Evolutionary conservation across 1,140 invertebrate species (phyloP).

Genomic region (Hylaeus volcanicus): DNA sequence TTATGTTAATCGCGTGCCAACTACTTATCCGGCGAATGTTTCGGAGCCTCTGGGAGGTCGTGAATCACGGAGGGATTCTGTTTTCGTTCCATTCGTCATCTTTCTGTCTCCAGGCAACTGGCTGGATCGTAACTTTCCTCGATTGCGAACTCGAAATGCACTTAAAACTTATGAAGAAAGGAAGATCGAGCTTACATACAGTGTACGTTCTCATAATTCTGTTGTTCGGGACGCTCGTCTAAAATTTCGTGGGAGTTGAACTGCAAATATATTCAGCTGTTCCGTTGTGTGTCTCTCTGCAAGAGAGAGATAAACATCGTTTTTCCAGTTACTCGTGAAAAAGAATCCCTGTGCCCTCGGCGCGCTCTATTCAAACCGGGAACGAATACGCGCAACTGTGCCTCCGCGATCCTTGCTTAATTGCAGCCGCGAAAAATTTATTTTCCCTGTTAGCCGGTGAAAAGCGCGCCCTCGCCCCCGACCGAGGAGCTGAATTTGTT

Average conservation of each 20-base stretch:
- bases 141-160: no score
- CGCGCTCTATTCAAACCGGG: neutral
- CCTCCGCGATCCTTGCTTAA: constrained; percentile 4
- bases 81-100: no score
- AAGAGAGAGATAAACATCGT: neutral
- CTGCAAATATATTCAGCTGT: neutral
- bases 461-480: neutral
- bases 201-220: neutral
- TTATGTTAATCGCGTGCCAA: neutral
- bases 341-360: neutral
- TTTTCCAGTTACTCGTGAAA: neutral
- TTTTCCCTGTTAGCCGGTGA: neutral
- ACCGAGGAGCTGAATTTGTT: constrained; percentile 14
- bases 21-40: neutral
- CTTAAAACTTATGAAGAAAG: no score
- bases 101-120: no score
- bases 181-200: no score
- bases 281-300: no score
- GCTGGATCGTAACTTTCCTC: no score
- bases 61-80: no score
- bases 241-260: neutral
- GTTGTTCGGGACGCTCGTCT: neutral
- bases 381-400: neutral
- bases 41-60: neutral
- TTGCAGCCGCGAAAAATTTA: constrained; percentile 21